phyloP scores from a whole-genome alignment of 1,140 invertebrate species.

The Heliconius hermathena region DNA sequence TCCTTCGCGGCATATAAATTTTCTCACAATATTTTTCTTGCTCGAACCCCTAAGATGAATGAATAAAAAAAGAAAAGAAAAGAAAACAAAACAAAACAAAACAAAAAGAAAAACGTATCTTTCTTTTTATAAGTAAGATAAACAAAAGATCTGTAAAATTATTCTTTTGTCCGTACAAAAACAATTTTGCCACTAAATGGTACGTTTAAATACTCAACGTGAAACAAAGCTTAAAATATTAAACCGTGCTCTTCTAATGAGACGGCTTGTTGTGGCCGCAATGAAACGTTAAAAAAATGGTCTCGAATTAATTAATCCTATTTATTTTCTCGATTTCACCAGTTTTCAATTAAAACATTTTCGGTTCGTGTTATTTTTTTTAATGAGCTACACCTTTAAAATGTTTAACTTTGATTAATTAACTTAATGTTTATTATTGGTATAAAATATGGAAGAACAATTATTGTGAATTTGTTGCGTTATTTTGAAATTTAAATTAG shows the following conservation, averaged over 20 bases:
- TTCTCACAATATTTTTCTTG: neutral
- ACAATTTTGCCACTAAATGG: constrained; percentile 7
- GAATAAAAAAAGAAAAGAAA: neutral
- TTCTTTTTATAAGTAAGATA: neutral
- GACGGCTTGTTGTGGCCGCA: neutral
- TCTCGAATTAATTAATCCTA: constrained; percentile 1
- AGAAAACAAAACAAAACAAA: too few relatives aligned
- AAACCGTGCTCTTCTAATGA: constrained; percentile 3
- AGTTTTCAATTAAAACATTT: neutral
- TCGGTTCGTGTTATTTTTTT: neutral
- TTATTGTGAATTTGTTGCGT: too few relatives aligned
- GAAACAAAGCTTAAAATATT: constrained; percentile 7
- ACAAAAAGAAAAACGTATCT: neutral
- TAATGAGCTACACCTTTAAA: neutral
- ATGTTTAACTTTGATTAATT: neutral
- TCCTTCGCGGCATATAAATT: neutral
- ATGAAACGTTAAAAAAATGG: neutral
- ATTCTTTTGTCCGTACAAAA: neutral
- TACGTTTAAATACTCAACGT: constrained; percentile 10
- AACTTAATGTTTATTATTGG: neutral
- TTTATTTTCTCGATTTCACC: constrained; percentile 8
- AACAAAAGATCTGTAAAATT: neutral
- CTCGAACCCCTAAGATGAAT: neutral
- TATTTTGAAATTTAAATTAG: too few relatives aligned
- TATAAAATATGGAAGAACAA: neutral